These are phyloP conservation scores for Orius insidiosus DNA, from an alignment of 1,140 invertebrate species.

Conservation along the genomic window DNA sequence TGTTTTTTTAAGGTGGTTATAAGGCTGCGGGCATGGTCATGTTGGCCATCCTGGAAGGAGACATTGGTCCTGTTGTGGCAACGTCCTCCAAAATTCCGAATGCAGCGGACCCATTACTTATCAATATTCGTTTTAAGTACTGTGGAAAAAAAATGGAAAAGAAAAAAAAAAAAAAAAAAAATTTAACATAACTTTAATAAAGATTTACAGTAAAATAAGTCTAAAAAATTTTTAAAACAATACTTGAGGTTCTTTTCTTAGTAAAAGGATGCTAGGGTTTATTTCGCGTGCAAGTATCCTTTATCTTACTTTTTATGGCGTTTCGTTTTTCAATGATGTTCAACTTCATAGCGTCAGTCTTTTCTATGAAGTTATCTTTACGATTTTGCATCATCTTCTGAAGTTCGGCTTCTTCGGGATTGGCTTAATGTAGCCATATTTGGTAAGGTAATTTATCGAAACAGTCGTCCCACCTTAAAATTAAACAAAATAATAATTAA, in stretches of 20 bases:
- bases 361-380: slow-evolving; percentile 32
- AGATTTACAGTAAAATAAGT: too few species aligned
- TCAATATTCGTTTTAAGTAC: slow-evolving; percentile 38
- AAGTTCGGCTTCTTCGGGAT: slow-evolving; percentile 39
- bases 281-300: too few species aligned
- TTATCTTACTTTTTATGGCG: slow-evolving; percentile 7
- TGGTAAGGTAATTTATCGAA: slow-evolving; percentile 46
- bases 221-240: too few species aligned
- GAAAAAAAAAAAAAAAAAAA: too few species aligned
- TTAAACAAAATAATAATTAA: too few species aligned
- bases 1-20: slow-evolving; percentile 54
- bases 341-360: slow-evolving; percentile 26
- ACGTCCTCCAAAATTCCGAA: slow-evolving; percentile 36
- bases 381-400: slow-evolving; percentile 40
- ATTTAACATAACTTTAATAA: too few species aligned
- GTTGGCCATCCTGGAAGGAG: slow-evolving; percentile 51
- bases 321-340: slow-evolving; percentile 18
- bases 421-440: slow-evolving; percentile 48
- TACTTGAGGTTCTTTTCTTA: too few species aligned
- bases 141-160: too few species aligned
- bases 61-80: slow-evolving; percentile 69
- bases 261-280: too few species aligned
- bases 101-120: slow-evolving; percentile 27
- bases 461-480: slow-evolving; percentile 45
- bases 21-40: slow-evolving; percentile 63